Evolutionary conservation across 2,797 vertebrate species (phyloP), one percentile per base, ranked within the genome.

Genomic region (Malacoctenus gilli): DNA sequence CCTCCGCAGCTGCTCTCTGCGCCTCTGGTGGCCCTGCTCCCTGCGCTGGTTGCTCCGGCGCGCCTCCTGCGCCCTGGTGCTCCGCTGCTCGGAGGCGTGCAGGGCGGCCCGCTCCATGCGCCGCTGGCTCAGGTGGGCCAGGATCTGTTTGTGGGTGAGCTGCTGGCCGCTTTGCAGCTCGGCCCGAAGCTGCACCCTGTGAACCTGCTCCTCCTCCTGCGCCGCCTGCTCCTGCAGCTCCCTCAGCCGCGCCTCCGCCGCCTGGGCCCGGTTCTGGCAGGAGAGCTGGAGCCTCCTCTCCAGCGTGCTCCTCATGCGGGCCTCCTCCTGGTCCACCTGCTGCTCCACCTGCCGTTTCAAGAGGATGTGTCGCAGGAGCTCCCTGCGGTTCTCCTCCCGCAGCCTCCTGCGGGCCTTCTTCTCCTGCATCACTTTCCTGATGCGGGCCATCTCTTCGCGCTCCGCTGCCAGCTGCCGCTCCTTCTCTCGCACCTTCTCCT

Each of bases 331-430:
- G 42, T 85, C 82, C 43, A 42, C 43, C 76, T 87, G 89, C 60
- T 90, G 88, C 65, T 92, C 88, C 5, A 62, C 64, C 58, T 89
- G 84, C 35, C 81, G 80, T 49, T 89, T 93, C 1, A 90, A 77
- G 0, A 93, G 86, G 37, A 91, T 55, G 72, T 91, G 89, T 2
- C 84, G 81, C 1, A 94, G 80, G 1, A 85, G 71, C 51, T 92
- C 86, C 16, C 69, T 89, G 0, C 74, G 75, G 13, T 91, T 92
- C 39, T 81, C 82, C 50, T 90, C 81, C 42, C 68, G 87, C 41
- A 88, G 63, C 69, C 75, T 87, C 36, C 37, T 85, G 67, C 25
- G 78, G 30, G 77, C 71, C 32, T 52, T 78, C 9, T 32, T 28
- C 54, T 86, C 64, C 56, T 64, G 79, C 15, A 39, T 14, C 31